phyloP scores from a whole-genome alignment of 2,888 invertebrate genomes.

The Oegoconia quadripuncta region DNA sequence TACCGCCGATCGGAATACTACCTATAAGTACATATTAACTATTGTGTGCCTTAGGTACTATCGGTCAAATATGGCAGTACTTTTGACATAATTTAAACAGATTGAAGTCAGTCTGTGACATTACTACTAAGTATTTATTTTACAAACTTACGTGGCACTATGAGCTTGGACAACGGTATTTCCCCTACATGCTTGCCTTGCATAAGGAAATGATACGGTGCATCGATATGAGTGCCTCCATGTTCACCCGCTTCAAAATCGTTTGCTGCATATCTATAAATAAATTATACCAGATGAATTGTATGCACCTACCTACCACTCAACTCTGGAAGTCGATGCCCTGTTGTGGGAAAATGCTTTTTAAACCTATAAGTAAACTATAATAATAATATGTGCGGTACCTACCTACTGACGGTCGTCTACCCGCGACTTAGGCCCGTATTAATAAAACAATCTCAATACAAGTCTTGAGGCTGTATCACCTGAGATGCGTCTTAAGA shows the following conservation, averaged over 20 bases:
- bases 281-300: neutral
- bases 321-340: no score
- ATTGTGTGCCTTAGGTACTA: neutral
- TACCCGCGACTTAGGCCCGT: no score
- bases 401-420: no score
- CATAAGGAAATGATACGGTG: slow-evolving; percentile 77
- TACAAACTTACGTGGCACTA: slow-evolving; percentile 62
- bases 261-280: slow-evolving; percentile 67
- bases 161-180: slow-evolving; percentile 69
- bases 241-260: slow-evolving; percentile 78
- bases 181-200: slow-evolving; percentile 68
- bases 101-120: neutral
- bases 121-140: slow-evolving; percentile 10
- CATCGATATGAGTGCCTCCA: slow-evolving; percentile 82
- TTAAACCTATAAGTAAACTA: no score
- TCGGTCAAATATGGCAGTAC: neutral
- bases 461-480: no score
- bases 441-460: no score
- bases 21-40: neutral
- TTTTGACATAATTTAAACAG: neutral
- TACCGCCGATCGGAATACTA: no score
- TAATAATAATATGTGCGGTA: no score
- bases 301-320: no score
- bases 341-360: no score
- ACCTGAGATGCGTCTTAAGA: no score